Evolutionary conservation across 2,113 vertebrate species (phyloP).

Genomic region (Nothobranchius kuhntae): DNA sequence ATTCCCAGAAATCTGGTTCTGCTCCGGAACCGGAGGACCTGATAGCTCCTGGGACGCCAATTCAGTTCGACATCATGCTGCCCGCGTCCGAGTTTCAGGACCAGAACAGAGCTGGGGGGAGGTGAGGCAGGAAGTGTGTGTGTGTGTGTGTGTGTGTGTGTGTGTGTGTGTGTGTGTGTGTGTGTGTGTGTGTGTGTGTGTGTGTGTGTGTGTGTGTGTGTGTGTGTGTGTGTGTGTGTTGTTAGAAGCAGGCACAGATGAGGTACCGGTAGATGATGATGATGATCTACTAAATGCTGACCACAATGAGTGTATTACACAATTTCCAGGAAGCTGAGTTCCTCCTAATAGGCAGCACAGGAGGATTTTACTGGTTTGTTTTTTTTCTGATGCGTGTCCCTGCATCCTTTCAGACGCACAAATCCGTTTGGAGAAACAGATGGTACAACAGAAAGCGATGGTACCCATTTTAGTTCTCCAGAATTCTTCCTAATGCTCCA

Average conservation of each 20-base stretch:
- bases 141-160: slow-evolving; percentile 17
- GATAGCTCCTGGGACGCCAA: slow-evolving; percentile 93
- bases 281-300: slow-evolving; percentile 28
- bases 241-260: neutral
- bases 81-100: slow-evolving; percentile 93
- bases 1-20: slow-evolving; percentile 60
- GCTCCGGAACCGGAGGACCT: slow-evolving; percentile 81
- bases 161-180: slow-evolving; percentile 32
- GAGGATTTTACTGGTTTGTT: slow-evolving; percentile 34
- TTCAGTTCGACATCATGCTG: slow-evolving; percentile 95
- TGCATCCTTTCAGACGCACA: slow-evolving; percentile 81
- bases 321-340: slow-evolving; percentile 47
- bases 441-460: slow-evolving; percentile 82
- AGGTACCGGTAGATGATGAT: neutral
- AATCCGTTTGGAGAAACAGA: slow-evolving; percentile 96
- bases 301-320: neutral
- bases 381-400: slow-evolving; percentile 1
- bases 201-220: no score
- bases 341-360: slow-evolving; percentile 25
- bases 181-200: slow-evolving; percentile 21
- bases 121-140: slow-evolving; percentile 68
- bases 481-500: neutral
- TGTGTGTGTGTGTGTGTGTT: slow-evolving; percentile 22
- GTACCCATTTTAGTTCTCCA: slow-evolving; percentile 68
- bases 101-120: slow-evolving; percentile 86